Evolutionary conservation across 2,113 vertebrate species (phyloP).

Genomic region (Rhea americana): DNA sequence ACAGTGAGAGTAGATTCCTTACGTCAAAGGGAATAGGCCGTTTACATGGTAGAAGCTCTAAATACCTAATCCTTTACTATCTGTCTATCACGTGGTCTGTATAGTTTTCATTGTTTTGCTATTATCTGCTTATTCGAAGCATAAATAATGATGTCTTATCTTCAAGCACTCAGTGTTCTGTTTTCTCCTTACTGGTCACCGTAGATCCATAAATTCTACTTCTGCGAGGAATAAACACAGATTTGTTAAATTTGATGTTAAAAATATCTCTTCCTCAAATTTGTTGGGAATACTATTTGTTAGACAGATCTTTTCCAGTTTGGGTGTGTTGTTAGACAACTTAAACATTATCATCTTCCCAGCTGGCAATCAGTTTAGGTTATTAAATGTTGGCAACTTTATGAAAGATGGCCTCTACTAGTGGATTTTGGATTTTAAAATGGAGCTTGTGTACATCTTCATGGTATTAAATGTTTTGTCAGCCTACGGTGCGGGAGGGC

Average conservation of each 20-base stretch:
- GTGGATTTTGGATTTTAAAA: not conserved
- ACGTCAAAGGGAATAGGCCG: not conserved
- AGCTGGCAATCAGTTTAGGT: not conserved
- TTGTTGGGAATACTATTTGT: not conserved
- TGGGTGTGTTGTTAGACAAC: not conserved
- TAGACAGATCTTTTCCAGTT: not conserved
- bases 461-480: not conserved
- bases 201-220: not conserved
- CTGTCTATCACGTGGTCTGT: not conserved
- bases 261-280: not conserved
- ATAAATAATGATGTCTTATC: not conserved
- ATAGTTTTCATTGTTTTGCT: not conserved
- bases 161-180: not conserved
- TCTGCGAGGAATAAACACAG: not conserved
- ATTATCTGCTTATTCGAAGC: not conserved
- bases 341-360: not conserved
- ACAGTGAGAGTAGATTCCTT: not conserved
- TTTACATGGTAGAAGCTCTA: not conserved
- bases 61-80: rapidly evolving
- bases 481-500: not conserved
- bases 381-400: not conserved
- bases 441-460: not conserved
- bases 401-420: not conserved
- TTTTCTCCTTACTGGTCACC: not conserved
- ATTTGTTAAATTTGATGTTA: not conserved